These are phyloP conservation scores for Leptinotarsa defecta DNA, from an alignment of 1,140 invertebrate genomes.

Conservation along the genomic window DNA sequence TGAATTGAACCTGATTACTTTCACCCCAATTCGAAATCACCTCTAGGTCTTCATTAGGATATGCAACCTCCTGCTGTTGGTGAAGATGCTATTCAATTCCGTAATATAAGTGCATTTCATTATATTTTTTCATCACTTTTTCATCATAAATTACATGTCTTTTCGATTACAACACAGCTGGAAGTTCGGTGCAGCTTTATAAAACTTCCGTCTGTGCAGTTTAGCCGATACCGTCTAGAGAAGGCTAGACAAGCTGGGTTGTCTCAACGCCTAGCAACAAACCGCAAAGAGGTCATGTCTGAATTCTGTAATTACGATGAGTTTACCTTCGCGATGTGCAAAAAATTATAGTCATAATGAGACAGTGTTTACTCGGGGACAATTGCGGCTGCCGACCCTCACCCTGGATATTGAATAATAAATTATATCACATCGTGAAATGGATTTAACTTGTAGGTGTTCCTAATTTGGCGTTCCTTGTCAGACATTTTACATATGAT, in stretches of 20 bases:
- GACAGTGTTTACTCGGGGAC: not conserved
- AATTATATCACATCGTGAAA: not conserved
- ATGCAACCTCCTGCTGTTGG: no score
- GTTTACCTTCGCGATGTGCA: constrained; percentile 16
- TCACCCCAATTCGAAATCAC: no score
- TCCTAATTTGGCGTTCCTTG: no score
- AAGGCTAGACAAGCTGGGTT: not conserved
- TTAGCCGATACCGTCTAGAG: not conserved
- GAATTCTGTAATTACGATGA: constrained; percentile 16
- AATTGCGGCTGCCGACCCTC: not conserved
- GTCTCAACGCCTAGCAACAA: constrained; percentile 11
- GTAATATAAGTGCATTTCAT: no score
- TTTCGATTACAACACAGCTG: no score
- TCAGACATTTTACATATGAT: no score
- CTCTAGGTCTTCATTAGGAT: no score
- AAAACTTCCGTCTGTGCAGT: not conserved
- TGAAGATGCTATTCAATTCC: no score
- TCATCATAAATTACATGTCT: no score
- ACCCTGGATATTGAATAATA: not conserved
- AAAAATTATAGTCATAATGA: constrained; percentile 6
- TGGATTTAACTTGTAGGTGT: no score
- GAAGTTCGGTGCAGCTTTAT: not conserved
- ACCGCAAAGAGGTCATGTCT: constrained; percentile 11
- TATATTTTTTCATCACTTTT: no score
- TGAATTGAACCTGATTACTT: no score